Evolutionary conservation across 1,140 invertebrate species (phyloP).

Genomic region (Drosophila biarmipes): DNA sequence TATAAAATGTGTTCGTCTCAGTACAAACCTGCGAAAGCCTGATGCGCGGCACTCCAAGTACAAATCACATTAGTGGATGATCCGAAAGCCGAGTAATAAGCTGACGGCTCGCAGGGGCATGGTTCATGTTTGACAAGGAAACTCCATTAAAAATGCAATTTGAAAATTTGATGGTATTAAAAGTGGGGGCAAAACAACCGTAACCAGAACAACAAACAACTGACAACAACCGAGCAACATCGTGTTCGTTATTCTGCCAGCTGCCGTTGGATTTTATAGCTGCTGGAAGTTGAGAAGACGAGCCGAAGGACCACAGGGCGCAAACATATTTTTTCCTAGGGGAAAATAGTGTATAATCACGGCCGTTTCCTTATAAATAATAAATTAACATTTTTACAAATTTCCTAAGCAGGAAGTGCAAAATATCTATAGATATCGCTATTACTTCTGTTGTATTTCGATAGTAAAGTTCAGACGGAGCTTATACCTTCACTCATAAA

Average conservation of each 20-base stretch:
- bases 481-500: no score
- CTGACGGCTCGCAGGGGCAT: constrained; percentile 49
- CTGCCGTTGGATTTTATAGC: constrained; percentile 57
- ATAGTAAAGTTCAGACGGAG: no score
- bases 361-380: no score
- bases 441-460: no score
- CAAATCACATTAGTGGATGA: constrained; percentile 78
- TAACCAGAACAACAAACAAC: constrained; percentile 36
- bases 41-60: constrained; percentile 51
- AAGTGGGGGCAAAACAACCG: constrained; percentile 27
- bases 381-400: no score
- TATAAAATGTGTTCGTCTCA: background rate
- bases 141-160: constrained; percentile 81
- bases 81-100: constrained; percentile 21
- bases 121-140: constrained; percentile 69
- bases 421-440: no score
- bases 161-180: constrained; percentile 58
- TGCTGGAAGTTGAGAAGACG: constrained; percentile 57
- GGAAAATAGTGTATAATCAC: no score
- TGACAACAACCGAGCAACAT: constrained; percentile 44
- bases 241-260: constrained; percentile 59
- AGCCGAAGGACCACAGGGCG: constrained; percentile 31
- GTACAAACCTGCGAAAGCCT: background rate
- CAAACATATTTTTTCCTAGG: constrained; percentile 1
- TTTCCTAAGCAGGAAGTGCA: no score